A percentile compares a stretch with the other conserved stretches of the same genome.
Conservation (phyloP, 2,888 invertebrate species). For the Apodemia duryi region DNA sequence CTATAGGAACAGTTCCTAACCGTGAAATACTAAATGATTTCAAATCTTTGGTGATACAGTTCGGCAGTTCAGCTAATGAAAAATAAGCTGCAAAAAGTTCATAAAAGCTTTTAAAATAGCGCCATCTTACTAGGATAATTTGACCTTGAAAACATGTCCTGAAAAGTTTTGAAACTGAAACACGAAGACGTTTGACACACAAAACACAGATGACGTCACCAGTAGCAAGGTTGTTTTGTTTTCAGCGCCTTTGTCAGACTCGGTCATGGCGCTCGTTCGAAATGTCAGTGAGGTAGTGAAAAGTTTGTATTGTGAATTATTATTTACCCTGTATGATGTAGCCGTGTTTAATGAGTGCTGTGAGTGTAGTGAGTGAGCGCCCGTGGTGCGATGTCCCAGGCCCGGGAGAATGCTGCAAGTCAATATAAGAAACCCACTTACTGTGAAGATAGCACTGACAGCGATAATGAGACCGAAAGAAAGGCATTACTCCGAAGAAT, state of each 20-base stretch:
- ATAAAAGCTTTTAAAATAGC: neutral
- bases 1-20: too few species aligned
- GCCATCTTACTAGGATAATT: constrained; percentile 26
- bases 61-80: too few species aligned
- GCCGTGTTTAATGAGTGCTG: constrained; percentile 57
- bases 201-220: constrained; percentile 44
- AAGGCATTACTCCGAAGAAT: constrained; percentile 88
- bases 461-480: constrained; percentile 90
- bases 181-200: constrained; percentile 32
- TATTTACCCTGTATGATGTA: constrained; percentile 72
- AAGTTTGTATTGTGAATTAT: constrained; percentile 55
- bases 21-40: too few species aligned
- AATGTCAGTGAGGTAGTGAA: constrained; percentile 68
- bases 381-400: constrained; percentile 69
- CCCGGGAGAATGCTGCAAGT: constrained; percentile 46
- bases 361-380: constrained; percentile 55
- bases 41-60: too few species aligned
- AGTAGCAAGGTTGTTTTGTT: constrained; percentile 65
- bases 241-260: constrained; percentile 67
- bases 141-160: neutral
- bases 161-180: constrained; percentile 20
- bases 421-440: constrained; percentile 54
- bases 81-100: too few species aligned
- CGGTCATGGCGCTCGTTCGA: constrained; percentile 71
- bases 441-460: constrained; percentile 82